phyloP scores from a whole-genome alignment of 1,140 invertebrate species.

The Sitobion miscanthi region DNA sequence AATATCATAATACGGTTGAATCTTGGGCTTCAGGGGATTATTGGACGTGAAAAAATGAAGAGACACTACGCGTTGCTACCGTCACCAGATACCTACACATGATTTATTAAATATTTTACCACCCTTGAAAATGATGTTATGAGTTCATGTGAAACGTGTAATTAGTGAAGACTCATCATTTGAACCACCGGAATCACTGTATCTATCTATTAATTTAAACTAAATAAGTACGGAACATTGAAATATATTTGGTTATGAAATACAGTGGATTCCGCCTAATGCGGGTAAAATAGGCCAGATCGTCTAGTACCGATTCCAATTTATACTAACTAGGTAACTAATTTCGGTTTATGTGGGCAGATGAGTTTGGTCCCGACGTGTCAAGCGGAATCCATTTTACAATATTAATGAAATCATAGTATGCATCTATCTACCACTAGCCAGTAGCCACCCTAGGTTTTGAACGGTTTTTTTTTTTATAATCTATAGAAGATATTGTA shows the following conservation, averaged over 20 bases:
- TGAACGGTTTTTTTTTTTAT: neutral
- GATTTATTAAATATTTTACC: neutral
- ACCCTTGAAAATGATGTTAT: neutral
- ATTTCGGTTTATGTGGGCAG: too few relatives aligned
- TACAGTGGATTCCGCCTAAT: neutral
- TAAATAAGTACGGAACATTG: neutral
- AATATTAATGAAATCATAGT: neutral
- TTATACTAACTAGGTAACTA: too few relatives aligned
- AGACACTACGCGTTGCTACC: neutral
- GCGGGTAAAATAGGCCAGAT: too few relatives aligned
- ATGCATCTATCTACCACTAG: neutral
- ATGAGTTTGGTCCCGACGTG: too few relatives aligned
- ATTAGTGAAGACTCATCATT: neutral
- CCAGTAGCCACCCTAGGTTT: neutral
- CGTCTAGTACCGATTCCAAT: too few relatives aligned
- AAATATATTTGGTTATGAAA: neutral
- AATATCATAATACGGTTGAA: neutral
- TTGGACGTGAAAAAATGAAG: neutral
- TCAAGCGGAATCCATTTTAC: too few relatives aligned
- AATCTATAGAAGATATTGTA: neutral
- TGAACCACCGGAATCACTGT: neutral
- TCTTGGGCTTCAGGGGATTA: neutral
- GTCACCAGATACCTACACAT: neutral
- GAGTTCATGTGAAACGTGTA: neutral
- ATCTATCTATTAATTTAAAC: neutral